Evolutionary conservation across 2,888 invertebrate species (phyloP).

Genomic region (Tenodera sinensis): DNA sequence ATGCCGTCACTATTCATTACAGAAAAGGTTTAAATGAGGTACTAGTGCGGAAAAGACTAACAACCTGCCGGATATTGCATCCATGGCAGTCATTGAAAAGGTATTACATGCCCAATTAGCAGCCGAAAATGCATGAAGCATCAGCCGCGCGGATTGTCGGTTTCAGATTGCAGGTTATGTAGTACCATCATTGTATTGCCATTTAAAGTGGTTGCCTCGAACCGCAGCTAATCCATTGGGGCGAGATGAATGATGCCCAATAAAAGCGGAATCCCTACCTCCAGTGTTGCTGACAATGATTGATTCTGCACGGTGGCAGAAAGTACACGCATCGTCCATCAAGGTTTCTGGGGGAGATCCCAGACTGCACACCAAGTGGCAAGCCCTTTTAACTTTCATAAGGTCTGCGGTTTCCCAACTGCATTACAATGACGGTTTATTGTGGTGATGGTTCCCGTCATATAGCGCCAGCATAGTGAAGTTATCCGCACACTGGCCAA

Average conservation of each 20-base stretch:
- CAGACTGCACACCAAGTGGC: not conserved
- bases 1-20: too few species aligned
- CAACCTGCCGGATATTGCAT: not conserved
- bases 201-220: not conserved
- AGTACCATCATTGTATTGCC: not conserved
- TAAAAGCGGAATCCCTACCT: not conserved
- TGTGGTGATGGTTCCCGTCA: too few species aligned
- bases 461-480: too few species aligned
- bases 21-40: too few species aligned
- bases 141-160: not conserved
- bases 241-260: not conserved
- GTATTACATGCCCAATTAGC: not conserved
- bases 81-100: not conserved
- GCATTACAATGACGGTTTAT: not conserved
- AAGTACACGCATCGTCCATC: not conserved
- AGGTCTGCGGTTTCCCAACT: not conserved
- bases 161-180: not conserved
- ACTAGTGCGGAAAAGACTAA: not conserved
- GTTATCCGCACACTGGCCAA: too few species aligned
- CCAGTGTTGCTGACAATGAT: not conserved
- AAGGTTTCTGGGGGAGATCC: not conserved
- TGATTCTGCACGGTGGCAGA: not conserved
- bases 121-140: not conserved
- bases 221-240: not conserved
- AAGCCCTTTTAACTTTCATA: not conserved